A percentile compares a stretch with the other conserved stretches of the same genome.
phyloP scores from a whole-genome alignment of 2,797 vertebrate genomes.

The Scolopax rusticola region DNA sequence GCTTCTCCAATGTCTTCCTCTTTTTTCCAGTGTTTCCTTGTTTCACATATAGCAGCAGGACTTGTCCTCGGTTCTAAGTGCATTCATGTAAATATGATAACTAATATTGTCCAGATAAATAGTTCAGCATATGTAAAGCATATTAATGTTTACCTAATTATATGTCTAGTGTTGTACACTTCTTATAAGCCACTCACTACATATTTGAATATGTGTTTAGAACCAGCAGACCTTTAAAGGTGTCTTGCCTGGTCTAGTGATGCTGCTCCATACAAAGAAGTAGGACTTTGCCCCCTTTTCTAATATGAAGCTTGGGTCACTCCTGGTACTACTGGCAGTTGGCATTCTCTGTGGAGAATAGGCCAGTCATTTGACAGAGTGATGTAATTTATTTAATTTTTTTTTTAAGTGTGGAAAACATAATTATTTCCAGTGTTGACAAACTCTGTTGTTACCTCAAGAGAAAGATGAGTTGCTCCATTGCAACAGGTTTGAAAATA shows the following conservation, averaged over 20 bases:
- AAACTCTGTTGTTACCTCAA: background rate
- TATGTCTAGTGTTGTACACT: background rate
- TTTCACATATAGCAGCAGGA: background rate
- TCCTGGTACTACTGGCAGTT: background rate
- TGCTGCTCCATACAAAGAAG: background rate
- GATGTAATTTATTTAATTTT: background rate
- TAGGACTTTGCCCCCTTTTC: background rate
- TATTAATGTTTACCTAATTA: slow-evolving; percentile 26
- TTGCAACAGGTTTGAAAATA: background rate
- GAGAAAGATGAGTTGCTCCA: background rate
- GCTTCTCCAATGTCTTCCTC: background rate
- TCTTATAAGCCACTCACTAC: background rate
- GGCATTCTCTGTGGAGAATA: background rate
- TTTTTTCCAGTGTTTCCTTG: background rate
- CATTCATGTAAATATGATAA: background rate
- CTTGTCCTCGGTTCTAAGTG: slow-evolving; percentile 11
- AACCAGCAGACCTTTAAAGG: background rate
- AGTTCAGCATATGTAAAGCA: background rate
- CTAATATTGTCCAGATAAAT: background rate
- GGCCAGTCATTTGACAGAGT: background rate
- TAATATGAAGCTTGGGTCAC: background rate
- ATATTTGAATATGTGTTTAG: background rate
- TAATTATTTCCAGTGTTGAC: background rate
- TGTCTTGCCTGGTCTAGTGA: background rate
- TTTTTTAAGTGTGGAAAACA: background rate